Base-by-base conservation (phyloP, 2,797 vertebrate genomes). In the Alosa sapidissima region DNA sequence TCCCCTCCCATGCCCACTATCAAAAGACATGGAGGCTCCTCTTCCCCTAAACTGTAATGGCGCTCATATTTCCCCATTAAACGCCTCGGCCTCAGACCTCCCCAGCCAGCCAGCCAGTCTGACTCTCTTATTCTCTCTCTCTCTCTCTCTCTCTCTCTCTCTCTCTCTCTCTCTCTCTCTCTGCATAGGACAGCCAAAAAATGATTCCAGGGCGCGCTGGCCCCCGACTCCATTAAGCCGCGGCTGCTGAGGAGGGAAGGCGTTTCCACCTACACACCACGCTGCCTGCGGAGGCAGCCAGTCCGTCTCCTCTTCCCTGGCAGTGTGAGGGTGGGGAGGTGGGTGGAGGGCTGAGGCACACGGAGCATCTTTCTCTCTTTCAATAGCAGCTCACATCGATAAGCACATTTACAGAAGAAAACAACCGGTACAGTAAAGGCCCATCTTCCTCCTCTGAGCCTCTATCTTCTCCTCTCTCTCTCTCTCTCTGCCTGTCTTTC, bases 351-450 rank as follows among this genome's bases (percentile, higher is more conserved):
- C 28, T 19, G 14, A 55, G 13, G 83, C 83, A 83, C 33, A 41
- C 68, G 14, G 68, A 36, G 36, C 33, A 41, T 87, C 51, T 88
- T 58, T 87, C 65, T 87, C 75, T 87, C 87, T 88, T 58, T 87
- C 65, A 5, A 14, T 72, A 90, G 88, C 88, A 86, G 81, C 49
- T 86, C 54, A 84, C 89, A 91, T 91, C 86, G 87, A 91, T 85
- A 84, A 85, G 60, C 87, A 87, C 87, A 90, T 91, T 91, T 92
- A 91, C 85, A 84, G 86, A 82, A 86, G 90, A 62, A 88, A 92
- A 92, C 88, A 85, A 89, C 86, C 72, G 84, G 86, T 84, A 89
- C 85, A 28, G 88, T 81, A 86, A 36, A 81, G 81, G 45, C 13
- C 41, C 47, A 83, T 84, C 55, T 49, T 62, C 82, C 58, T 72